Percentiles rank a stretch among this genome's conserved stretches.
Conservation (phyloP, 2,888 invertebrate species). For the Drosophila longiperda region DNA sequence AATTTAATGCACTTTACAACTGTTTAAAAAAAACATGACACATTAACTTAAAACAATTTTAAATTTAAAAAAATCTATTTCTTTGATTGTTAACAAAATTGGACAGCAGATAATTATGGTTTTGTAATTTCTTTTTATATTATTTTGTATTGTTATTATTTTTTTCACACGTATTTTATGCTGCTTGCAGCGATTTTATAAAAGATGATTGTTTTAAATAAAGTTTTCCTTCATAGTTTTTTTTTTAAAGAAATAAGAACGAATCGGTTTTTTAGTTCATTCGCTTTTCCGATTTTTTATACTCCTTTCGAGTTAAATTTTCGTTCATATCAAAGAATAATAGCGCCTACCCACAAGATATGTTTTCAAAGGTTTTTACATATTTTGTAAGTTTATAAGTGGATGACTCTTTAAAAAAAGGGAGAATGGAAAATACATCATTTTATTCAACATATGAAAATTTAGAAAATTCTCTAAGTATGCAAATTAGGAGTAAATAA, state of each 20-base stretch:
- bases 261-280: neutral
- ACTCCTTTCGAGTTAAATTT: neutral
- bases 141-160: no score
- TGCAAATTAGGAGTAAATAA: neutral
- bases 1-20: neutral
- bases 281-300: neutral
- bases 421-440: neutral
- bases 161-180: no score
- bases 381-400: neutral
- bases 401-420: neutral
- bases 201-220: neutral
- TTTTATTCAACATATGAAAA: neutral
- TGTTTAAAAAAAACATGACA: neutral
- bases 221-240: neutral
- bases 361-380: neutral
- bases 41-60: neutral
- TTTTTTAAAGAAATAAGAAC: neutral
- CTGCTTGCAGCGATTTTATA: no score
- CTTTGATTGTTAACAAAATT: neutral
- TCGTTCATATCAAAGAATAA: neutral
- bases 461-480: neutral
- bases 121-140: no score
- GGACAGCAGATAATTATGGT: neutral
- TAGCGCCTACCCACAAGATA: neutral
- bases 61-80: neutral